These are phyloP conservation scores for Dynastes tityus DNA, from an alignment of 2,888 invertebrate species.

Conservation along the genomic window DNA sequence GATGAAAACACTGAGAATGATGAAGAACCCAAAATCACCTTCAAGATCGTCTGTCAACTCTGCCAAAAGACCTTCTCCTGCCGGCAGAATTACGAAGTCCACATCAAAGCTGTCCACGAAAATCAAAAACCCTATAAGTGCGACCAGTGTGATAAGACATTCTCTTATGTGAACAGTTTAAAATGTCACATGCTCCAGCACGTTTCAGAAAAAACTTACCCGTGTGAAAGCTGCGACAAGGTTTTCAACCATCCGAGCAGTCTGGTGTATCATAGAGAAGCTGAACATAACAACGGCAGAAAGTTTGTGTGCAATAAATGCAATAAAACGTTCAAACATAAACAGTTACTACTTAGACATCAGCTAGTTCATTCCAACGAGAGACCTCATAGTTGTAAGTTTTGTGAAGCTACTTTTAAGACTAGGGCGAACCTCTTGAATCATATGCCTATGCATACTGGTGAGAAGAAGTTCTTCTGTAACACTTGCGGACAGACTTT, in stretches of 20 bases:
- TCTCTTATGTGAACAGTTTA: conserved; percentile 77
- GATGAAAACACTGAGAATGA: not conserved
- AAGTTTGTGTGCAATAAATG: conserved; percentile 84
- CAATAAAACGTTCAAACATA: conserved; percentile 83
- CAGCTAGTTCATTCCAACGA: conserved; percentile 84
- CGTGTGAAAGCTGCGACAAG: conserved; percentile 81
- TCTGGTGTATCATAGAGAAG: conserved; percentile 82
- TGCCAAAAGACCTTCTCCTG: conserved; percentile 77
- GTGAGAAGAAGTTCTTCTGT: conserved; percentile 77
- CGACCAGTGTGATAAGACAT: conserved; percentile 74
- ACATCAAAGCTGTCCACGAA: conserved; percentile 75
- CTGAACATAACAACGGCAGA: conserved; percentile 77
- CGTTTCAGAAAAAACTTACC: conserved; percentile 71
- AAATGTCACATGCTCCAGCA: conserved; percentile 74
- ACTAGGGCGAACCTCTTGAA: conserved; percentile 82
- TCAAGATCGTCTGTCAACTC: conserved; percentile 70
- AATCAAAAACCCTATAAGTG: conserved; percentile 76
- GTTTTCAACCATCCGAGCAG: conserved; percentile 82
- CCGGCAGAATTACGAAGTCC: conserved; percentile 76
- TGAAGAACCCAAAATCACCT: conserved; percentile 41
- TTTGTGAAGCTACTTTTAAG: conserved; percentile 78
- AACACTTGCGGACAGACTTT: conserved; percentile 80
- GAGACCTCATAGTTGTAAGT: conserved; percentile 77
- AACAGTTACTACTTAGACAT: conserved; percentile 83
- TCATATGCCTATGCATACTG: conserved; percentile 82